These are phyloP conservation scores for Aurelia sp. DNA, from an alignment of 30 jellyfish, hydroid and myxozoan species.

Conservation along the genomic window DNA sequence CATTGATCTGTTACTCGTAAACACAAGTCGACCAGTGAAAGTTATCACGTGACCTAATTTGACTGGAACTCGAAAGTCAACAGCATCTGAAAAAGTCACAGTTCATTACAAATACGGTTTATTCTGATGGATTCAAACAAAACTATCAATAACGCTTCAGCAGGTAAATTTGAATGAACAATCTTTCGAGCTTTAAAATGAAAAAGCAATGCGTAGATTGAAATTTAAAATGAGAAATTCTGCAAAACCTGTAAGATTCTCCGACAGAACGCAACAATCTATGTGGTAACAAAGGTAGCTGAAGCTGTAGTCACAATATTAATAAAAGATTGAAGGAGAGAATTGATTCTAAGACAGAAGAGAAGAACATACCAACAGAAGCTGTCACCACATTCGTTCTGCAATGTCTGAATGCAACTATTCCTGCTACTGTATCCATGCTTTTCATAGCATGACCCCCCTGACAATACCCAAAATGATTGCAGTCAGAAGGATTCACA, in stretches of 20 bases:
- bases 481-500: slow-evolving; percentile 87
- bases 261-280: no score
- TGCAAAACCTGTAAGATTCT: no score
- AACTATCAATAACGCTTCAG: no score
- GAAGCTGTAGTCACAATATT: no score
- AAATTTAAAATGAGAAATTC: no score
- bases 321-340: no score
- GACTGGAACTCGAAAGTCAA: slow-evolving; percentile 81
- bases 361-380: slow-evolving; percentile 66
- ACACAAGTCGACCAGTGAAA: slow-evolving; percentile 87
- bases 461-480: slow-evolving; percentile 67
- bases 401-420: slow-evolving; percentile 86
- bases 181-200: no score
- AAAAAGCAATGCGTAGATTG: no score
- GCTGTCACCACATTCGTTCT: slow-evolving; percentile 86
- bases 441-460: slow-evolving; percentile 90
- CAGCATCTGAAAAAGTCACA: slow-evolving; percentile 59
- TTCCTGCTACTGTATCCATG: slow-evolving; percentile 95
- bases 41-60: slow-evolving; percentile 81
- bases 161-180: no score
- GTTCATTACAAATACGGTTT: not conserved
- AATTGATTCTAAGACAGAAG: no score
- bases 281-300: no score
- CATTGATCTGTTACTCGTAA: slow-evolving; percentile 84
- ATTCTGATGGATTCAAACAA: no score